A percentile compares a stretch with the other conserved stretches of the same genome.
Conservation (phyloP, 1,140 invertebrate genomes). For the Psix sp. region DNA sequence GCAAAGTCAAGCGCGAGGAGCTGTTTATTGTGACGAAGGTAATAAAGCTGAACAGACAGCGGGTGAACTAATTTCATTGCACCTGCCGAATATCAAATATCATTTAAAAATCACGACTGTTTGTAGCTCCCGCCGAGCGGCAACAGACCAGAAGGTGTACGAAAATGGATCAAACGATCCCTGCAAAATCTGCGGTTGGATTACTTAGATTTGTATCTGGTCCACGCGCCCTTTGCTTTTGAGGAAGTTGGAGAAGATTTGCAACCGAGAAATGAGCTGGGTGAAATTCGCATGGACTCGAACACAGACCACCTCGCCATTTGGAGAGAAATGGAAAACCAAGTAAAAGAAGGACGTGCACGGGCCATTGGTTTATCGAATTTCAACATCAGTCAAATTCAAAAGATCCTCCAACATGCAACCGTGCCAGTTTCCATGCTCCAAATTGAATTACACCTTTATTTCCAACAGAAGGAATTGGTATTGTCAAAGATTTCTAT, state of each 20-base stretch:
- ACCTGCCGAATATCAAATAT: conserved; percentile 4
- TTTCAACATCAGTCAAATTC: conserved; percentile 85
- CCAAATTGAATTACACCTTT: conserved; percentile 85
- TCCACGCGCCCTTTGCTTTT: conserved; percentile 83
- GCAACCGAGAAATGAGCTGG: conserved; percentile 78
- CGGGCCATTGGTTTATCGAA: conserved; percentile 88
- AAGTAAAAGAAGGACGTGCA: conserved; percentile 80
- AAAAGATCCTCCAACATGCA: conserved; percentile 79
- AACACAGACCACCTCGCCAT: conserved; percentile 83
- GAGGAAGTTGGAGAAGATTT: conserved; percentile 76
- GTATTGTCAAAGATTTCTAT: no score
- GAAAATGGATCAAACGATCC: conserved; percentile 80
- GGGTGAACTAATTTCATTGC: no score
- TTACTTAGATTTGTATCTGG: conserved; percentile 84
- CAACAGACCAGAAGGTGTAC: conserved; percentile 77
- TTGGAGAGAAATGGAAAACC: conserved; percentile 86
- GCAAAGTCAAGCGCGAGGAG: conserved; percentile 81
- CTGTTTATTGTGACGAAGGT: conserved; percentile 84
- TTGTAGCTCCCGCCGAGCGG: conserved; percentile 73
- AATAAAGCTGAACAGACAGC: background rate
- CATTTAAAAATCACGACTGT: conserved; percentile 4
- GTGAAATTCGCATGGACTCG: conserved; percentile 81
- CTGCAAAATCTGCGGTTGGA: conserved; percentile 79
- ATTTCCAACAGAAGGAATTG: conserved; percentile 80
- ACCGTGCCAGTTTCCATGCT: conserved; percentile 80